Conservation (phyloP, 2,888 invertebrate species). For the Scaptomyza flava region DNA sequence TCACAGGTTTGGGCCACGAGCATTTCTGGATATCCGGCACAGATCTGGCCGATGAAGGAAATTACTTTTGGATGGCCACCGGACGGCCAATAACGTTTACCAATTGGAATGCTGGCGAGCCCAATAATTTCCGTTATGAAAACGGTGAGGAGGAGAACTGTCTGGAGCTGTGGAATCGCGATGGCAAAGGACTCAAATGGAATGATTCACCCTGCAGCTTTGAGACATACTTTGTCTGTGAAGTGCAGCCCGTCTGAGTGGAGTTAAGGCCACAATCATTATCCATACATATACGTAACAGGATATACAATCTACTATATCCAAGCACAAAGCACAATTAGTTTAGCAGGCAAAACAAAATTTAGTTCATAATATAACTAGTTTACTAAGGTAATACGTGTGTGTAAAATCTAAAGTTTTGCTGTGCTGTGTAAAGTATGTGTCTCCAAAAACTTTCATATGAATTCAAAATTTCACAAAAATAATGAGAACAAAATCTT, state of each 20-base stretch:
- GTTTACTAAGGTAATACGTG: conserved; percentile 52
- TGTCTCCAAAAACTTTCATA: conserved; percentile 17
- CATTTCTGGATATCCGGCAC: conserved; percentile 98
- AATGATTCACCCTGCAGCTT: conserved; percentile 97
- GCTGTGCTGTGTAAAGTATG: conserved; percentile 37
- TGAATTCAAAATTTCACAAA: conserved; percentile 36
- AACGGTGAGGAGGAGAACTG: conserved; percentile 97
- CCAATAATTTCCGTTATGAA: conserved; percentile 95
- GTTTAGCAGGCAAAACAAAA: conserved; percentile 27
- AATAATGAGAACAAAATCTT: conserved; percentile 14
- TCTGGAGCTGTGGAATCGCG: conserved; percentile 94
- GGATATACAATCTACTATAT: conserved; percentile 16
- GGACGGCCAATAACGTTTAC: conserved; percentile 95
- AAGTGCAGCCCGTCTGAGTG: conserved; percentile 86
- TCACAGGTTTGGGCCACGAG: conserved; percentile 92
- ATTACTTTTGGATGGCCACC: conserved; percentile 97
- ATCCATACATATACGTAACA: conserved; percentile 7
- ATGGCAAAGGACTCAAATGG: conserved; percentile 96
- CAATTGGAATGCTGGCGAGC: conserved; percentile 97
- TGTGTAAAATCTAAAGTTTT: conserved; percentile 23
- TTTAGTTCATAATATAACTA: conserved; percentile 45
- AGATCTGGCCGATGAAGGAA: conserved; percentile 95
- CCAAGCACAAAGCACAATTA: conserved; percentile 34
- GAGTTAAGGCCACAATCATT: neutral
- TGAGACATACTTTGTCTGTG: conserved; percentile 96